Evolutionary conservation across 1,140 invertebrate species (phyloP).

Genomic region (Drosophila ananassae): DNA sequence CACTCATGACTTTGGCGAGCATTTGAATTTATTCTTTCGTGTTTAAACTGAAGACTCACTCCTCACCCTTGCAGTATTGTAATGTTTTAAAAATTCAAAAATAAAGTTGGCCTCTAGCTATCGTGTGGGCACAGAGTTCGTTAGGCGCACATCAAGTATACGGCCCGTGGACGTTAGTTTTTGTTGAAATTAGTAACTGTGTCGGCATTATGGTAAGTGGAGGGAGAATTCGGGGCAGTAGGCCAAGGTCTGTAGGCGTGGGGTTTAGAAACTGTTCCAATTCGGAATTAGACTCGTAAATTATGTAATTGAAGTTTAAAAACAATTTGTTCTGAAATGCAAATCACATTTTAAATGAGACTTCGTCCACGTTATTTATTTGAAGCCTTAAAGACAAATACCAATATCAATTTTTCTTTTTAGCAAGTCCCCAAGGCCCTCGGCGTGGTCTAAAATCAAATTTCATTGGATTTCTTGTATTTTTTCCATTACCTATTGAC

Average conservation of each 20-base stretch:
- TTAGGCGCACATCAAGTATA: constrained; percentile 17
- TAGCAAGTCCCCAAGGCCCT: neutral
- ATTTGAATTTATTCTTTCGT: constrained; percentile 24
- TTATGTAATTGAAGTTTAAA: neutral
- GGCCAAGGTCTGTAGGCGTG: neutral
- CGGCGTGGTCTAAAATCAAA: neutral
- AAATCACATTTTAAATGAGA: no score
- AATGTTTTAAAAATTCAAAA: neutral
- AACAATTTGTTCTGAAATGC: neutral
- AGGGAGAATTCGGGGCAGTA: neutral
- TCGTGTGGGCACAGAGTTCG: constrained; percentile 3
- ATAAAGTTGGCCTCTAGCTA: constrained; percentile 2
- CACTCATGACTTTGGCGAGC: constrained; percentile 36
- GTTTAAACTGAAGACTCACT: constrained; percentile 1
- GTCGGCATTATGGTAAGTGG: constrained; percentile 1
- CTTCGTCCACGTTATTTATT: no score
- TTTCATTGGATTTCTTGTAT: constrained; percentile 10
- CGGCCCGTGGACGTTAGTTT: constrained; percentile 10
- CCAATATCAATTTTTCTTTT: neutral
- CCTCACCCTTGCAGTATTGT: neutral
- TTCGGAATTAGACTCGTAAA: neutral
- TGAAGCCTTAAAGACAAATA: neutral
- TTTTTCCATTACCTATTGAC: constrained; percentile 14
- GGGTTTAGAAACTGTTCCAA: neutral
- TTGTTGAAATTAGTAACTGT: constrained; percentile 25